Percentiles rank a stretch among this genome's conserved stretches.
phyloP scores from a whole-genome alignment of 2,113 vertebrate species.

The Ovis aries region ARS-UI_Ramb_v3.0 NC_056056.1:217855501-217856000 shows the following conservation, averaged over 20 bases:
- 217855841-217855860: neutral
- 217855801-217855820: neutral
- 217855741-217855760: neutral
- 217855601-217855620: neutral
- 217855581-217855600: neutral
- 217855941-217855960: neutral
- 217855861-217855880: neutral
- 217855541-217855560: neutral
- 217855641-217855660: neutral
- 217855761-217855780: neutral
- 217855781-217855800: neutral
- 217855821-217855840: neutral
- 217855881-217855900: neutral
- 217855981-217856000: neutral
- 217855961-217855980: neutral
- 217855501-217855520: neutral
- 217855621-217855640: constrained; percentile 11
- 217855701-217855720: neutral
- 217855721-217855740: neutral
- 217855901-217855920: neutral
- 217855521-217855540: neutral
- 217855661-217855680: neutral
- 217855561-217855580: neutral
- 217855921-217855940: neutral
- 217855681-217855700: neutral